Base-by-base conservation (phyloP, 2,888 invertebrate species). In the Linnaemya tessellans region DNA sequence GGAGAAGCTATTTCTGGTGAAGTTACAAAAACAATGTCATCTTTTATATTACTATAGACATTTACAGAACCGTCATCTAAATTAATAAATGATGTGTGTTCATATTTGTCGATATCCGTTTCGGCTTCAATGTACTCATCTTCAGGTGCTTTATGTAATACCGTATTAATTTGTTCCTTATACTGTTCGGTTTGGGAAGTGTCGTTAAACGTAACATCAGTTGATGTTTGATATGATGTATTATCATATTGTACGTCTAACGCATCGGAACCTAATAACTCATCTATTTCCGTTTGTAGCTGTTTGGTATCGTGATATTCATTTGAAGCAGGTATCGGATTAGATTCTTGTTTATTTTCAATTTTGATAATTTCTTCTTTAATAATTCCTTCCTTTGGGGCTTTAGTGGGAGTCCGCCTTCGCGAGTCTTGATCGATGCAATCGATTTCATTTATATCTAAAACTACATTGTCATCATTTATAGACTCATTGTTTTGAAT, bases 1-100 rank as follows among this genome's bases (percentile, higher is more conserved):
- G 64, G 13, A 68, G 38, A 11, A 18, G 30, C 9, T 15, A 4
- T 35, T 49, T 18, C 38, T 3, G 60, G 25, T 1, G 49, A 15
- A n/a, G 22, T 22, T 60, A 86, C 87, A 1, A 86, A 87, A 75
- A 81, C 86, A 51, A 83, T 87, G 51, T 74, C 58, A 67, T 80
- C 51, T 67, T 74, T 60, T 11, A 60, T 74, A 60, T 54, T 80
- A 51, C 10, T 51, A 30, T 67, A 43, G 1, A 74, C 43, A 51
- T 67, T 65, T 0, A 87, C 68, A 10, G 87, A 80, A 20, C 84
- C 88, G 68, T 88, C 87, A 71, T 89, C 88, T 67, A 88, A 73
- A 80, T 89, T 86, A 38, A 86, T 82, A 77, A 87, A 79, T 15
- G 84, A 84, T 18, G 80, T 87, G 35, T 51, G 46, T 70, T 79